Conservation (phyloP, 2,888 invertebrate species). For the Boloria euphrosyne region DNA sequence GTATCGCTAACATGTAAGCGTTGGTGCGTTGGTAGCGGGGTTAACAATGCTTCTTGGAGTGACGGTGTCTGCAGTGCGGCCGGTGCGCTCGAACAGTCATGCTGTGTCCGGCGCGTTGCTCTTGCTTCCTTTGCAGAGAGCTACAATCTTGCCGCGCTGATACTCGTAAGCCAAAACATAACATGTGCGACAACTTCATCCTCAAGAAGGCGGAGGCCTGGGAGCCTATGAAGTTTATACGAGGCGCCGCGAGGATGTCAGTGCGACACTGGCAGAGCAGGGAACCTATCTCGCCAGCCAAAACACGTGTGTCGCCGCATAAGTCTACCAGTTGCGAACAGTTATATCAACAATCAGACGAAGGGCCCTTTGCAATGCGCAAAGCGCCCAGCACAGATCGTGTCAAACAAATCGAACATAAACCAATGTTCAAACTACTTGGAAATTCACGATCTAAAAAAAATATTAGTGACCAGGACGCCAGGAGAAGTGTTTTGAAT, state of each 20-base stretch:
- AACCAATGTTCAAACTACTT: slow-evolving; percentile 72
- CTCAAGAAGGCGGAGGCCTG: slow-evolving; percentile 79
- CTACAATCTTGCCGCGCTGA: slow-evolving; percentile 84
- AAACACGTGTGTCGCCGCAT: slow-evolving; percentile 64
- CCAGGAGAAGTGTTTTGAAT: slow-evolving; percentile 70
- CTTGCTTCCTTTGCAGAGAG: slow-evolving; percentile 89
- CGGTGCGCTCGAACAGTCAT: slow-evolving; percentile 77
- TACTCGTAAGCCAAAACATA: slow-evolving; percentile 69
- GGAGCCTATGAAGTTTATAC: slow-evolving; percentile 76
- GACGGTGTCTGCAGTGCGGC: slow-evolving; percentile 67
- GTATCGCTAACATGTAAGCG: slow-evolving; percentile 65
- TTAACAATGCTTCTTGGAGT: slow-evolving; percentile 60
- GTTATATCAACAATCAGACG: slow-evolving; percentile 70
- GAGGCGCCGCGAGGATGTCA: slow-evolving; percentile 76
- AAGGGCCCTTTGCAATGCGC: slow-evolving; percentile 68
- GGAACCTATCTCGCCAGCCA: slow-evolving; percentile 70
- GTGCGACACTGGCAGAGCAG: slow-evolving; percentile 80
- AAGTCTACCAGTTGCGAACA: slow-evolving; percentile 79
- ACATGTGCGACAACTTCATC: slow-evolving; percentile 80
- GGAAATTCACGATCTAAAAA: slow-evolving; percentile 73
- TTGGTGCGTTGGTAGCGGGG: slow-evolving; percentile 48
- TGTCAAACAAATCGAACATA: slow-evolving; percentile 68
- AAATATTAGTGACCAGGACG: slow-evolving; percentile 63
- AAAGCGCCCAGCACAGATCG: slow-evolving; percentile 78
- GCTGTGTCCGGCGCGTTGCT: slow-evolving; percentile 88